Evolutionary conservation across 2,888 invertebrate species (phyloP).

Genomic region (Caenorhabditis parvicauda): DNA sequence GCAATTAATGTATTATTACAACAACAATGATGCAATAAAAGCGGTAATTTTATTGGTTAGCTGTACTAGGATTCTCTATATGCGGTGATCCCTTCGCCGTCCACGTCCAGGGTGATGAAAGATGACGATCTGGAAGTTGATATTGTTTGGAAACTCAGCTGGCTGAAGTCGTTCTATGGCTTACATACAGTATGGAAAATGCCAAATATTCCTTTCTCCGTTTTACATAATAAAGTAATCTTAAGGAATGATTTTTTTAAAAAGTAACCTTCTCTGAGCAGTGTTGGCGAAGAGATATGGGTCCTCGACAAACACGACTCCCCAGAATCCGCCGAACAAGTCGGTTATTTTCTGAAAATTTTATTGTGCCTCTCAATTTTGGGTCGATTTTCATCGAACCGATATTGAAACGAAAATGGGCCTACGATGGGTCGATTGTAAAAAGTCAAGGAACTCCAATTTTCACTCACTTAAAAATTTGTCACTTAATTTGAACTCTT

Average conservation of each 20-base stretch:
- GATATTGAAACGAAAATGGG: too few species aligned
- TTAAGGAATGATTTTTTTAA: background rate
- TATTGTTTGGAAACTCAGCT: too few species aligned
- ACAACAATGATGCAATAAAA: too few species aligned
- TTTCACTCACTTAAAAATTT: too few species aligned
- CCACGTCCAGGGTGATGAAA: constrained; percentile 24
- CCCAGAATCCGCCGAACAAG: constrained; percentile 21
- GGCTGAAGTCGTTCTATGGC: too few species aligned
- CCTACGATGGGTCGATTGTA: too few species aligned
- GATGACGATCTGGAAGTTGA: constrained; percentile 2
- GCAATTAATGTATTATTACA: too few species aligned
- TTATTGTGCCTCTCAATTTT: too few species aligned
- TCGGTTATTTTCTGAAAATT: constrained; percentile 16
- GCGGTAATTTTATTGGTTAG: too few species aligned
- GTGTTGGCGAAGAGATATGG: constrained; percentile 21
- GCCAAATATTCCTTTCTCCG: background rate
- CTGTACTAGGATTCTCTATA: constrained; percentile 15
- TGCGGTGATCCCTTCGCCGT: constrained; percentile 13
- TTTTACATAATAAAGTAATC: background rate
- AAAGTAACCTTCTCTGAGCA: background rate
- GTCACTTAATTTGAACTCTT: too few species aligned
- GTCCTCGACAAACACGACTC: constrained; percentile 10
- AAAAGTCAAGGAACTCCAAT: too few species aligned
- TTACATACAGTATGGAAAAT: background rate
- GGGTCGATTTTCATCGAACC: too few species aligned